Percentiles rank a stretch among this genome's conserved stretches.
Conservation (phyloP, 64 coral and sea anemone species). For the Porites lutea region DNA sequence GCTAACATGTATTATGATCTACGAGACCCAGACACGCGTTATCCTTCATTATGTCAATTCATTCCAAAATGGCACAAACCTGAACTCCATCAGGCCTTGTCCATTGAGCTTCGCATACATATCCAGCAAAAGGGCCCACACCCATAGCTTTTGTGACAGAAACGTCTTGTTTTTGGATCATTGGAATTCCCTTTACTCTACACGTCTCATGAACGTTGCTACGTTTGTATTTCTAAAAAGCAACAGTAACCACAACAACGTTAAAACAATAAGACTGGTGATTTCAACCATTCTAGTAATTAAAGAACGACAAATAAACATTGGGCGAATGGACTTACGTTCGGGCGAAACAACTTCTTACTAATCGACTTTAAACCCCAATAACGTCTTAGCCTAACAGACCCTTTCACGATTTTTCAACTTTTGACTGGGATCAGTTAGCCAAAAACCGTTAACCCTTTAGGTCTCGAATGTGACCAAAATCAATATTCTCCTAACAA, state of each 20-base stretch:
- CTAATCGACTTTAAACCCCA: too few species aligned
- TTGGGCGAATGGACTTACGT: too few species aligned
- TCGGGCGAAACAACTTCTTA: too few species aligned
- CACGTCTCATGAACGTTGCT: constrained; percentile 5
- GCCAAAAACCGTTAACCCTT: too few species aligned
- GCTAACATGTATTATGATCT: too few species aligned
- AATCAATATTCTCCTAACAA: too few species aligned
- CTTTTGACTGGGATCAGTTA: too few species aligned
- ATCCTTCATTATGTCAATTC: too few species aligned
- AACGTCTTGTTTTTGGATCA: constrained; percentile 65
- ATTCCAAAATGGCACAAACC: constrained; percentile 6
- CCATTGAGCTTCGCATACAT: constrained; percentile 42
- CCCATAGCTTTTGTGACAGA: not conserved
- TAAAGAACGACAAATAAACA: not conserved
- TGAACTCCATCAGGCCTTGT: constrained; percentile 33
- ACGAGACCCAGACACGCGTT: too few species aligned
- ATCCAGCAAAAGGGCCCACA: constrained; percentile 15
- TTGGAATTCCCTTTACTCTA: constrained; percentile 32
- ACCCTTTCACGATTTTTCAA: too few species aligned
- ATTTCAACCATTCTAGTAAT: not conserved
- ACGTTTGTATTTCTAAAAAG: constrained; percentile 15
- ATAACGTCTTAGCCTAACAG: too few species aligned
- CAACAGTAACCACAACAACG: not conserved
- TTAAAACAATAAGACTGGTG: not conserved
- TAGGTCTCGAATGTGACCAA: too few species aligned